Evolutionary conservation across 2,113 vertebrate genomes (phyloP), one percentile per base, ranked within the genome.

Genomic region (Mesitornis unicolor): DNA sequence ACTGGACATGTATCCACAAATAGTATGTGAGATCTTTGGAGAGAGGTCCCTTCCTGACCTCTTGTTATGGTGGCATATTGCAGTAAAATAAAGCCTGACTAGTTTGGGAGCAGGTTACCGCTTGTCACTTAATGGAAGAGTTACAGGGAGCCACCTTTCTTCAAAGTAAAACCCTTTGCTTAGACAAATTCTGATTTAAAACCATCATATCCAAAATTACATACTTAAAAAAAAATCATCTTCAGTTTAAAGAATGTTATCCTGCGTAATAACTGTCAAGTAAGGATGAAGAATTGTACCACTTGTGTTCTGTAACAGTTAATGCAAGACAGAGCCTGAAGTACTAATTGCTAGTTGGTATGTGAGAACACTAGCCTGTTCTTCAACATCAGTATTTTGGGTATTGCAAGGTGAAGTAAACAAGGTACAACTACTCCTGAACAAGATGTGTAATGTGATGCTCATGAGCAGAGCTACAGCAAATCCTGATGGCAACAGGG

Each of bases 131-230:
- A 70, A 13, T 57, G 71, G 24, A 57, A 28, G 38, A 65, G 36
- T 82, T 54, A 13, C 0, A 43, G 50, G 11, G 33, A 75, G 10
- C 33, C 13, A 26, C 21, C 6, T 0, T 2, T 48, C 38, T 84
- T 61, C 38, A 67, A 61, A 81, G 15, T 20, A 67, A 70, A 91
- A 21, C 10, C 10, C 10, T 90, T 90, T 71, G 18, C 59, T 83
- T 29, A 77, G 60, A n/a, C 9, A 75, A 8, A 78, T 24, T 31
- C 40, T 65, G 6, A 35, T 56, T 87, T 45, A 75, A 87, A 67
- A 19, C 16, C 4, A 18, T 67, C 7, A 7, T 36, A 38, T 33
- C 9, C 17, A 16, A 21, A 87, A 11, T 76, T 21, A 51, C 0
- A 53, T 40, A 20, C 25, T 45, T 19, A 13, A 45, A 45, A 45